Percentiles rank a stretch among this genome's conserved stretches.
phyloP scores from a whole-genome alignment of 2,797 vertebrate genomes.

The Delichon dasypus region DNA sequence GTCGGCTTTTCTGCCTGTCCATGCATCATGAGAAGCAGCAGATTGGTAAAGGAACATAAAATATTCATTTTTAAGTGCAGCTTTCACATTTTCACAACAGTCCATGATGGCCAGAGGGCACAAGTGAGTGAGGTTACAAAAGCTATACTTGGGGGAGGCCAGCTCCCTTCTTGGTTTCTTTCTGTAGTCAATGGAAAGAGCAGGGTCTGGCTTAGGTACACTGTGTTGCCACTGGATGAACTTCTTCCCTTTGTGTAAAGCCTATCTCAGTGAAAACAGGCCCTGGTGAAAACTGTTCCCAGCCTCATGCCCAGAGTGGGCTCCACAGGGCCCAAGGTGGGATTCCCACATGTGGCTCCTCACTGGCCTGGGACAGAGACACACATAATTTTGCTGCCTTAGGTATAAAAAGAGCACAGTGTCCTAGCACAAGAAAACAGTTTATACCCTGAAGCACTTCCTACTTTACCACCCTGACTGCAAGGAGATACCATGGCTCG shows the following conservation, averaged over 20 bases:
- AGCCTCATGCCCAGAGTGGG: not conserved
- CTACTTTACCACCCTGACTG: not conserved
- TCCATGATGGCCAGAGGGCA: not conserved
- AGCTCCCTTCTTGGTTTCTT: not conserved
- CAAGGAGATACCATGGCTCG: not conserved
- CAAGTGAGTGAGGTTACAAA: not conserved
- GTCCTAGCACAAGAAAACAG: not conserved
- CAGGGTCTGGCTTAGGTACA: not conserved
- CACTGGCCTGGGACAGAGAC: not conserved
- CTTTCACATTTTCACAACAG: not conserved
- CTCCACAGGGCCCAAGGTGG: not conserved
- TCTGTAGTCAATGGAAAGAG: not conserved
- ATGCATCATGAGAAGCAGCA: not conserved
- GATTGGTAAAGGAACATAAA: not conserved
- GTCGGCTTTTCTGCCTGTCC: not conserved
- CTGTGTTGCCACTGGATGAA: not conserved
- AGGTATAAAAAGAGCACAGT: not conserved
- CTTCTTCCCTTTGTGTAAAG: not conserved
- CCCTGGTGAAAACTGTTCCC: not conserved
- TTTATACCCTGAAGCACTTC: not conserved
- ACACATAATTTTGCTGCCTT: not conserved
- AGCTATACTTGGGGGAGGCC: not conserved
- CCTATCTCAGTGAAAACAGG: not conserved
- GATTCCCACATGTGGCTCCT: fast-evolving
- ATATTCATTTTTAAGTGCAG: not conserved